Evolutionary conservation across 2,888 invertebrate species (phyloP).

Genomic region (Perithous albicinctus): DNA sequence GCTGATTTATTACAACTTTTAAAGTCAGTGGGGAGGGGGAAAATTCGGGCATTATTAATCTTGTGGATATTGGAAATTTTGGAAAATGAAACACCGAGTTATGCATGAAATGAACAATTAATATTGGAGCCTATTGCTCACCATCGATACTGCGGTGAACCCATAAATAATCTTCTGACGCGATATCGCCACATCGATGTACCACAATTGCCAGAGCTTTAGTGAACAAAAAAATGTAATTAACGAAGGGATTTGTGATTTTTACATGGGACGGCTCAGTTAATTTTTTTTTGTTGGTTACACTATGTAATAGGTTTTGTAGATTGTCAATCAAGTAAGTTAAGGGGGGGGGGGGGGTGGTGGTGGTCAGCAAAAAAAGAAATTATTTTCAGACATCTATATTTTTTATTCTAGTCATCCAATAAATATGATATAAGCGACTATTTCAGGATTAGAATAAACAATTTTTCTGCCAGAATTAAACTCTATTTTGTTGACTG

Average conservation of each 20-base stretch:
- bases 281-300: not conserved
- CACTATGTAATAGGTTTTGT: not conserved
- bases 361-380: no score
- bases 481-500: no score
- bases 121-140: not conserved
- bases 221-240: conserved; percentile 27
- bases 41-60: not conserved
- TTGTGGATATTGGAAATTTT: conserved; percentile 14
- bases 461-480: no score
- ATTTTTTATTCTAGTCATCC: no score
- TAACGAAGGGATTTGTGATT: conserved; percentile 26
- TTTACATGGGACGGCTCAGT: not conserved
- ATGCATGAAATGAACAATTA: conserved; percentile 35
- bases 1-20: not conserved
- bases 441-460: no score
- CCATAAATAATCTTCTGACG: conserved; percentile 36
- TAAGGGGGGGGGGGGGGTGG: no score
- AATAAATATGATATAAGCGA: no score
- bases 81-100: conserved; percentile 6
- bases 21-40: not conserved
- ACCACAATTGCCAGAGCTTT: not conserved
- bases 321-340: no score
- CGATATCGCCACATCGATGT: conserved; percentile 10
- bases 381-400: no score
- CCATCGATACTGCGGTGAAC: not conserved